These are phyloP conservation scores for Drosophila bocki DNA, from an alignment of 1,140 invertebrate genomes.

Conservation along the genomic window DNA sequence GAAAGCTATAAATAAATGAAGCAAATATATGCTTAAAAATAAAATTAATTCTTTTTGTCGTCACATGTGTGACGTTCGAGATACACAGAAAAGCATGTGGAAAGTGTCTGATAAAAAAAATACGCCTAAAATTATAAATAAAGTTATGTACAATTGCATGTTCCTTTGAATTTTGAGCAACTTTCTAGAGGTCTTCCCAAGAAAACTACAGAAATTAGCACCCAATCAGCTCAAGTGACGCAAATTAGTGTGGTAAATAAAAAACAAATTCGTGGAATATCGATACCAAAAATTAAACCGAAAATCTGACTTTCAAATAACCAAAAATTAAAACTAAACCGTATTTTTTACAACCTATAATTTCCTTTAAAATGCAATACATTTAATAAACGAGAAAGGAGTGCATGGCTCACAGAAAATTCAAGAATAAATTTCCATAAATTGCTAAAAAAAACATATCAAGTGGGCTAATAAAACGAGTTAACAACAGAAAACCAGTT, in stretches of 20 bases:
- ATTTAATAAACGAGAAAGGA: constrained; percentile 1
- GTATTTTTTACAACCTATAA: constrained; percentile 6
- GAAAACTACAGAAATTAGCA: neutral
- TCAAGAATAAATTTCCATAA: constrained; percentile 60
- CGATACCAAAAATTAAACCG: neutral
- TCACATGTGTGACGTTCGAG: constrained; percentile 43
- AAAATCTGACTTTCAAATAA: constrained; percentile 4
- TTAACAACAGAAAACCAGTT: constrained; percentile 58
- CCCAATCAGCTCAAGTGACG: neutral
- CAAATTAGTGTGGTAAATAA: neutral
- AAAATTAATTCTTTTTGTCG: constrained; percentile 35
- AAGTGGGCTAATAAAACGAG: constrained; percentile 52
- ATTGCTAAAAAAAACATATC: constrained; percentile 28
- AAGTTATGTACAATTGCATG: constrained; percentile 7
- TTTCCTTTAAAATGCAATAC: constrained; percentile 8
- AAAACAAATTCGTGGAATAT: constrained; percentile 2
- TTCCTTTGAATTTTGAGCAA: neutral
- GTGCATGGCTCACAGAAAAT: constrained; percentile 19
- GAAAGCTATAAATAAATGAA: constrained; percentile 48
- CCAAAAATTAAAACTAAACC: neutral
- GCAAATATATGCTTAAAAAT: constrained; percentile 24
- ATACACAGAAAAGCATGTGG: constrained; percentile 19
- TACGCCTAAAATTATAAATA: constrained; percentile 8
- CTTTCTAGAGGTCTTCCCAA: neutral
- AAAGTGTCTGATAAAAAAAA: constrained; percentile 22